These are phyloP conservation scores for Plutomurus gul DNA, from an alignment of 1,140 invertebrate species.

Conservation along the genomic window DNA sequence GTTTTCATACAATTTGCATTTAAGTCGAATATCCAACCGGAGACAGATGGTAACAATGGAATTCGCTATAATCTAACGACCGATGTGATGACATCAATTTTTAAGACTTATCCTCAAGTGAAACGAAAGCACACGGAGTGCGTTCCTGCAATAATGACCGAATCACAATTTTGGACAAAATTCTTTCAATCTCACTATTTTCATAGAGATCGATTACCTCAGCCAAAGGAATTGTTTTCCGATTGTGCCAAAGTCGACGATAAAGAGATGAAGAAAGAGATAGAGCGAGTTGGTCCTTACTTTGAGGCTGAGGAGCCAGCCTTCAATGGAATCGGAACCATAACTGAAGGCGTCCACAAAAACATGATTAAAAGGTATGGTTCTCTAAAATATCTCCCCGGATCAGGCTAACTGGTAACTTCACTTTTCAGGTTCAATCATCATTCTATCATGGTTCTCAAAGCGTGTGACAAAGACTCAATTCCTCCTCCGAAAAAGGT, in stretches of 20 bases:
- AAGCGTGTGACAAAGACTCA: constrained; percentile 67
- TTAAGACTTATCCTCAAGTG: constrained; percentile 98
- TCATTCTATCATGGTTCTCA: constrained; percentile 94
- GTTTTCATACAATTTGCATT: constrained; percentile 41
- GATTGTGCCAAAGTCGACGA: constrained; percentile 97
- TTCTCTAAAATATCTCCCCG: background rate
- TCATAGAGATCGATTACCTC: constrained; percentile 91
- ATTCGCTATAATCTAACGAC: constrained; percentile 96
- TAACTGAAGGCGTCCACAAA: constrained; percentile 69
- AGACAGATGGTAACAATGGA: constrained; percentile 95
- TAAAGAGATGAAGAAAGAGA: constrained; percentile 61
- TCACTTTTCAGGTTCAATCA: constrained; percentile 77
- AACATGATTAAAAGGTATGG: constrained; percentile 82
- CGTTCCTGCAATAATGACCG: constrained; percentile 92
- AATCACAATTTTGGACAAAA: constrained; percentile 98
- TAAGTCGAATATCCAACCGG: constrained; percentile 90
- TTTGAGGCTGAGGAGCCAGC: constrained; percentile 41
- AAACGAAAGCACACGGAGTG: constrained; percentile 95
- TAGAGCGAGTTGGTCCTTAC: constrained; percentile 36
- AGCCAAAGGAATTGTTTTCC: constrained; percentile 87
- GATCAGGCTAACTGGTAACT: background rate
- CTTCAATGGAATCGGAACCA: constrained; percentile 48
- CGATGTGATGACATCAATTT: constrained; percentile 97
- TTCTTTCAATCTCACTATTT: constrained; percentile 99
- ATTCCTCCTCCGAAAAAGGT: background rate